phyloP scores from a whole-genome alignment of 2,888 invertebrate genomes.

The Latrodectus hesperus region DNA sequence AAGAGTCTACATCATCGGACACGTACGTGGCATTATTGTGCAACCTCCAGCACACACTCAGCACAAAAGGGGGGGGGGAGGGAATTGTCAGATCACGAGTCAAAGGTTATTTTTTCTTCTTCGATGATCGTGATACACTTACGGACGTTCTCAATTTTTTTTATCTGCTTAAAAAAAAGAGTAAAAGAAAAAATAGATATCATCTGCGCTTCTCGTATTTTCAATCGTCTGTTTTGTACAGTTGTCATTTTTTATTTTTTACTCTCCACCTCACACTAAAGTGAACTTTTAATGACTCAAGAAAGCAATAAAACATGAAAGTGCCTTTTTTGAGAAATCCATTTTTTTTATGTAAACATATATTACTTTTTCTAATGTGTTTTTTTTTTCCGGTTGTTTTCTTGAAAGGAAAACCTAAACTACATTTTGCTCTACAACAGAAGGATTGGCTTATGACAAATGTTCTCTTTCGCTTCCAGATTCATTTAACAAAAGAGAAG shows the following conservation, averaged over 20 bases:
- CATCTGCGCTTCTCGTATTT: slow-evolving; percentile 30
- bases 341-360: too few relatives aligned
- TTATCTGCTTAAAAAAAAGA: not conserved
- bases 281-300: not conserved
- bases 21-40: too few relatives aligned
- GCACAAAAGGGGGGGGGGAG: too few relatives aligned
- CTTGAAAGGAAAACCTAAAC: too few relatives aligned
- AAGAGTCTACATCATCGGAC: too few relatives aligned
- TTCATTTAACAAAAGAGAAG: too few relatives aligned
- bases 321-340: not conserved
- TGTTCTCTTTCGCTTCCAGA: too few relatives aligned
- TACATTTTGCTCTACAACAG: too few relatives aligned
- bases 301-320: not conserved
- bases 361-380: too few relatives aligned
- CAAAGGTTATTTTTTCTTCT: not conserved
- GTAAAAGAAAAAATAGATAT: slow-evolving; percentile 29
- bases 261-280: not conserved
- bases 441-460: too few relatives aligned
- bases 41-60: too few relatives aligned
- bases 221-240: slow-evolving; percentile 30
- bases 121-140: slow-evolving; percentile 17
- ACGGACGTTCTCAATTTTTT: slow-evolving; percentile 19
- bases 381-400: too few relatives aligned
- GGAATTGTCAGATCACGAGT: not conserved
- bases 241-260: slow-evolving; percentile 9